phyloP scores from a whole-genome alignment of 2,888 invertebrate genomes.

The Dicyrtoma fusca region DNA sequence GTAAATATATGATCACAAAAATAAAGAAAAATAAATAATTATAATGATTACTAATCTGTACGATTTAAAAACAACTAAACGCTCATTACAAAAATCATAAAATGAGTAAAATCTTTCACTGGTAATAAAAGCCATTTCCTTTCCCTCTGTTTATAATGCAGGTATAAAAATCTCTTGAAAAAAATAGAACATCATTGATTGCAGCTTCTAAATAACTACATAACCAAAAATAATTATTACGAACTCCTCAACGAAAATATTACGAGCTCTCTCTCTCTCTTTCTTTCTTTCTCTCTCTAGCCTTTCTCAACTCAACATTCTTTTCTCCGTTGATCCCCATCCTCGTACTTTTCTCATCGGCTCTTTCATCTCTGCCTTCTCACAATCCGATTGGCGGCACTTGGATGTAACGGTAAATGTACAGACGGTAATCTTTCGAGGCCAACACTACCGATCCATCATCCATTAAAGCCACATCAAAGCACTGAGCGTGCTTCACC shows the following conservation, averaged over 20 bases:
- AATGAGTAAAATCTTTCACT: constrained; percentile 34
- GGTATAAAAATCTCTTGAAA: constrained; percentile 30
- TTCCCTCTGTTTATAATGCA: constrained; percentile 11
- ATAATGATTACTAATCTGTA: constrained; percentile 20
- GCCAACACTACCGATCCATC: constrained; percentile 98
- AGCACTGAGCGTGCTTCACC: constrained; percentile 99
- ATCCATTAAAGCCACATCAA: constrained; percentile 98
- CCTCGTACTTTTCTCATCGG: neutral
- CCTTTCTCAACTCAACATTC: constrained; percentile 5
- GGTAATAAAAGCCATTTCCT: constrained; percentile 23
- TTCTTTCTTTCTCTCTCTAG: neutral
- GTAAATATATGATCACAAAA: constrained; percentile 33
- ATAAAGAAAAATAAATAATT: constrained; percentile 36
- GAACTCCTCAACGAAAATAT: constrained; percentile 11
- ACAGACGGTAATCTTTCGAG: constrained; percentile 98
- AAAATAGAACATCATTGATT: constrained; percentile 36
- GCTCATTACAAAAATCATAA: constrained; percentile 29
- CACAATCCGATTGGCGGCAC: constrained; percentile 85
- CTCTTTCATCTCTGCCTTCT: constrained; percentile 44
- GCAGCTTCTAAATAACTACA: constrained; percentile 18
- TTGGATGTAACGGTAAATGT: constrained; percentile 98
- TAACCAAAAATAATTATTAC: constrained; percentile 18
- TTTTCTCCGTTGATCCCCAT: neutral
- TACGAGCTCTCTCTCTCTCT: neutral
- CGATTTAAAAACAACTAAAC: constrained; percentile 28